Percentiles rank a stretch among this genome's conserved stretches.
phyloP scores from a whole-genome alignment of 2,797 vertebrate species.

The Todus mexicanus region DNA sequence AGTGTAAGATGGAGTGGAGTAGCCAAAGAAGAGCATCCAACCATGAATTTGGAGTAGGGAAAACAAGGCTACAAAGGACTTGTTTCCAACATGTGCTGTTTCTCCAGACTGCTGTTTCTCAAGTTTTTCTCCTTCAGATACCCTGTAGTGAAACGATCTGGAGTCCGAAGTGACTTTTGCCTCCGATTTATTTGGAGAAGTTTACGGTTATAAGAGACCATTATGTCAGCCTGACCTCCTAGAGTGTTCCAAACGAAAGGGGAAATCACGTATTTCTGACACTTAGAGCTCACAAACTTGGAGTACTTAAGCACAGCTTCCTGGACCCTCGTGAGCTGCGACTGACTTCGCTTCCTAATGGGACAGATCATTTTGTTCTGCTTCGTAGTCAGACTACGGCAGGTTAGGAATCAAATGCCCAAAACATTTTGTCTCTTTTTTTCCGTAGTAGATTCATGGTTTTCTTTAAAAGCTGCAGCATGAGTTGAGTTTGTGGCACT shows the following conservation, averaged over 20 bases:
- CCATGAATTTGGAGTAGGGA: neutral
- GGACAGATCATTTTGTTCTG: neutral
- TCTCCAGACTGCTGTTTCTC: neutral
- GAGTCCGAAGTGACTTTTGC: neutral
- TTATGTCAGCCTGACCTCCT: neutral
- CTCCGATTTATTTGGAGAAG: neutral
- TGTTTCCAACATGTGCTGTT: neutral
- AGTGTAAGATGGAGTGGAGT: neutral
- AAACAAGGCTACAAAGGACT: neutral
- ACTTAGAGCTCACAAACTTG: neutral
- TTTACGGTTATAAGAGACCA: neutral
- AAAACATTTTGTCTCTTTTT: neutral
- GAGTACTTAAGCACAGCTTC: neutral
- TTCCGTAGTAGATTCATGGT: neutral
- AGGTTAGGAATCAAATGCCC: neutral
- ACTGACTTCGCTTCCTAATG: neutral
- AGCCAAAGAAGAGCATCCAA: neutral
- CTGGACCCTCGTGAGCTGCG: neutral
- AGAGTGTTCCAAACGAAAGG: neutral
- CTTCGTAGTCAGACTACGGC: neutral
- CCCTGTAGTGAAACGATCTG: fast-evolving
- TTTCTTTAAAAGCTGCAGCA: neutral
- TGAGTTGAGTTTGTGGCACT: neutral
- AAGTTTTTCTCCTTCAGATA: neutral
- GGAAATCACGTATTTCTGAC: neutral